A percentile compares a stretch with the other conserved stretches of the same genome.
Conservation (phyloP, 1,140 invertebrate genomes). For the Hylaeus anthracinus region DNA sequence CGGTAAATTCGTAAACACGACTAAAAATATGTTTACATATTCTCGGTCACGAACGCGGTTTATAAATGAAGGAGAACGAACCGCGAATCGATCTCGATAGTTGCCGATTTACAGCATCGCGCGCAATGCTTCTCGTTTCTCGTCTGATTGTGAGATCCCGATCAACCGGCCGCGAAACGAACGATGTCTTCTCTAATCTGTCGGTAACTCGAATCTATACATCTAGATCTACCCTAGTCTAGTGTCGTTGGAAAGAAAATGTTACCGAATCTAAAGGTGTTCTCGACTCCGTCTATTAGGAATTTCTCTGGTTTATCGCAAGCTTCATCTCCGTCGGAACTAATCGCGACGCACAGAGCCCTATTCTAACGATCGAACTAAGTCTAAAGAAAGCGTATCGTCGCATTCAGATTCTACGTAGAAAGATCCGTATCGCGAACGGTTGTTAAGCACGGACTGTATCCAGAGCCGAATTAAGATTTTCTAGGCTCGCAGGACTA, state of each 20-base stretch:
- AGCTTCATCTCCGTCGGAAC: not conserved
- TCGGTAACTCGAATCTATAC: not conserved
- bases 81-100: slow-evolving; percentile 37
- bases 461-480: too few species aligned
- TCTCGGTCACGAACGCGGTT: not conserved
- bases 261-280: slow-evolving; percentile 8
- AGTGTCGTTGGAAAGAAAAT: not conserved
- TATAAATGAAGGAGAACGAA: not conserved
- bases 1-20: too few species aligned
- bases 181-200: not conserved
- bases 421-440: not conserved
- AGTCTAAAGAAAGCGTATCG: slow-evolving; percentile 9
- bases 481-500: too few species aligned
- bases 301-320: not conserved
- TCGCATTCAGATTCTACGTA: slow-evolving; percentile 14
- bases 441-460: not conserved
- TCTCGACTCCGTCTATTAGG: slow-evolving; percentile 20
- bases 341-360: not conserved
- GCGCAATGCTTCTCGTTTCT: slow-evolving; percentile 10
- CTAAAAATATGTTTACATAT: too few species aligned
- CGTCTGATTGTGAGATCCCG: not conserved
- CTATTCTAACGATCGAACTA: slow-evolving; percentile 22
- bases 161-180: not conserved
- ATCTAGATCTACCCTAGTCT: slow-evolving; percentile 34
- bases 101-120: slow-evolving; percentile 20